Percentiles rank a stretch among this genome's conserved stretches.
Evolutionary conservation across 2,888 invertebrate species (phyloP).

Genomic region (Drosophila pegasa): DNA sequence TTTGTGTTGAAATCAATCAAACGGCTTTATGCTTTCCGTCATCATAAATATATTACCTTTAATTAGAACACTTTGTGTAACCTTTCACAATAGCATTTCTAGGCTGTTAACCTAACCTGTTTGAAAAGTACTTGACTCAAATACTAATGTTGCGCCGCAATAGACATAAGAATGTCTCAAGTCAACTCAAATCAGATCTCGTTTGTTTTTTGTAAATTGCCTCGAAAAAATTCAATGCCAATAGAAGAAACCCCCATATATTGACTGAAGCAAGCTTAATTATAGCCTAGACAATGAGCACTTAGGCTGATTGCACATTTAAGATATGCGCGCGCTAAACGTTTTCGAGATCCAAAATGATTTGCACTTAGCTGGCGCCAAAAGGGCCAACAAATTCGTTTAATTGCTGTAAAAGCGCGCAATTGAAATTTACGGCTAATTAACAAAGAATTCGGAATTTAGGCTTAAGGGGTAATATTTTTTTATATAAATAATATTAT

Average conservation of each 20-base stretch:
- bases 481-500: slow-evolving; percentile 18
- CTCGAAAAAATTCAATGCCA: not conserved
- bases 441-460: slow-evolving; percentile 58
- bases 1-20: too few relatives aligned
- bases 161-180: not conserved
- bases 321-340: slow-evolving; percentile 36
- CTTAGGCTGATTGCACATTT: slow-evolving; percentile 38
- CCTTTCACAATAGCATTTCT: not conserved
- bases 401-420: slow-evolving; percentile 28
- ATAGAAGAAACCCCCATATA: slow-evolving; percentile 9
- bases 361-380: slow-evolving; percentile 34
- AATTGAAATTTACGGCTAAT: slow-evolving; percentile 42
- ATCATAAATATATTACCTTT: too few relatives aligned
- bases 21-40: too few relatives aligned
- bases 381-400: slow-evolving; percentile 22
- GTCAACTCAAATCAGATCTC: not conserved
- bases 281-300: slow-evolving; percentile 5
- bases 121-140: not conserved
- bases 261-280: slow-evolving; percentile 12
- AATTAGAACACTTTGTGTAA: not conserved
- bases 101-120: not conserved
- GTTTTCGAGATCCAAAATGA: slow-evolving; percentile 35
- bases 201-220: not conserved
- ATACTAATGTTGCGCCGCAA: not conserved
- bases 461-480: slow-evolving; percentile 31